These are phyloP conservation scores for Camptogramma bilineatum DNA, from an alignment of 2,888 invertebrate species.

Conservation along the genomic window DNA sequence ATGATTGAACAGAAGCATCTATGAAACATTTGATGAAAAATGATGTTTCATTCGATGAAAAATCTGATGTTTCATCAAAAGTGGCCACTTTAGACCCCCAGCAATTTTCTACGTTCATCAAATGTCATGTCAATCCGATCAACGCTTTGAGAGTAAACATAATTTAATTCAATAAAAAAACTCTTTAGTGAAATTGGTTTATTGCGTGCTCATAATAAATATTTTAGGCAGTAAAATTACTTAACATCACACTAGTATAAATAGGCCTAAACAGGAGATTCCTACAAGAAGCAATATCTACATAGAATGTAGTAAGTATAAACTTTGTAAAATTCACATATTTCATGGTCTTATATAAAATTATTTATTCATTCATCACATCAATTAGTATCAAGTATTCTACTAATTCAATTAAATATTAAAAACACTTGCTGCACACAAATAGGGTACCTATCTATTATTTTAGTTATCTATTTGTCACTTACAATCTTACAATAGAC, in stretches of 20 bases:
- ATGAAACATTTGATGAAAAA: too few relatives aligned
- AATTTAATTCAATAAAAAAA: background rate
- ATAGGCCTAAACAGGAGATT: slow-evolving; percentile 6
- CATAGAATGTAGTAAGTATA: background rate
- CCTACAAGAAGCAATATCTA: slow-evolving; percentile 2
- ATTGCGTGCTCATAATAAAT: slow-evolving; percentile 42
- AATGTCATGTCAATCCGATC: too few relatives aligned
- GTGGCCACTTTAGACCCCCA: too few relatives aligned
- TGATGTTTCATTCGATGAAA: too few relatives aligned
- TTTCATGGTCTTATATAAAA: background rate
- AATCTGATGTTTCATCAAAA: too few relatives aligned
- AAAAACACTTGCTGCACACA: background rate
- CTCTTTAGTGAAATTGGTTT: slow-evolving; percentile 38
- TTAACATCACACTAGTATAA: slow-evolving; percentile 1
- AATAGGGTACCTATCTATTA: background rate
- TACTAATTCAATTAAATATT: background rate
- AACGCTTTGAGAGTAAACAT: too few relatives aligned
- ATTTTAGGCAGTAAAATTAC: slow-evolving; percentile 22
- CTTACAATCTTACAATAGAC: too few relatives aligned
- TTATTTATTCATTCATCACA: background rate
- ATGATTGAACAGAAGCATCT: too few relatives aligned
- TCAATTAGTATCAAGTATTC: background rate
- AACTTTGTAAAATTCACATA: background rate
- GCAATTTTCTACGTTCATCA: too few relatives aligned
- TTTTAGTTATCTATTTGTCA: too few relatives aligned